These are phyloP conservation scores for Lepus timidus DNA, from an alignment of 2,113 vertebrate genomes.

Conservation along the genomic window DNA sequence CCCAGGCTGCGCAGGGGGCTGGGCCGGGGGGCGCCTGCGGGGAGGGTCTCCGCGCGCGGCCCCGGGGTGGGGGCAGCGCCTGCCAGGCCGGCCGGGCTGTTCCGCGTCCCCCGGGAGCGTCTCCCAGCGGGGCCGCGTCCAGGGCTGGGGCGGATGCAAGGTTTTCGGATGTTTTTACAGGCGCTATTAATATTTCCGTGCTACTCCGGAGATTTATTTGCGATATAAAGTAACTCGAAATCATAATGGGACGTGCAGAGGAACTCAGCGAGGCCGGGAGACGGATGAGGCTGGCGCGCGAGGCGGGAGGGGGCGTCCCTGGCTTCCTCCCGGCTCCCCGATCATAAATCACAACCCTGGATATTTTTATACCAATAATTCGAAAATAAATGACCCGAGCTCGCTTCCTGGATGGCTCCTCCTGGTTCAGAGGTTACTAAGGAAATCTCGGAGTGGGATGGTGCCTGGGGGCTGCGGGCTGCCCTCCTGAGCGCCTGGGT, in stretches of 20 bases:
- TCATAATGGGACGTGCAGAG: conserved; percentile 46
- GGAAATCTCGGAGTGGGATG: not conserved
- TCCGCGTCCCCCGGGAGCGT: not conserved
- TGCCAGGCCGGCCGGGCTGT: not conserved
- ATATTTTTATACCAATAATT: conserved; percentile 66
- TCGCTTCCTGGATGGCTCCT: conserved; percentile 69
- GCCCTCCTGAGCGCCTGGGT: conserved; percentile 48
- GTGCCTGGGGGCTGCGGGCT: conserved; percentile 55
- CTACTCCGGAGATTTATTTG: conserved; percentile 78
- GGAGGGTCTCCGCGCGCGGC: not conserved
- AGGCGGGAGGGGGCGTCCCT: conserved; percentile 80
- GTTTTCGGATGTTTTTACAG: conserved; percentile 79
- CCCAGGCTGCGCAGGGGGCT: not conserved
- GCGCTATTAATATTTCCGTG: conserved; percentile 81
- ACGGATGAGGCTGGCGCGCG: conserved; percentile 67
- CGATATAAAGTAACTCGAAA: conserved; percentile 71
- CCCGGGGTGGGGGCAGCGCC: not conserved
- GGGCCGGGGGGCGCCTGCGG: not conserved
- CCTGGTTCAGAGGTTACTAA: conserved; percentile 80
- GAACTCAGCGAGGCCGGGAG: conserved; percentile 41
- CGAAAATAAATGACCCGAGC: conserved; percentile 75
- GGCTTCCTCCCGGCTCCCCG: conserved; percentile 69
- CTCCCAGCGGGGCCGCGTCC: not conserved
- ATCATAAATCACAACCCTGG: conserved; percentile 75
- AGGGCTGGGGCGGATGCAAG: conserved; percentile 50